These are phyloP conservation scores for Lophotriccus pileatus DNA, from an alignment of 2,797 vertebrate species.

Conservation along the genomic window DNA sequence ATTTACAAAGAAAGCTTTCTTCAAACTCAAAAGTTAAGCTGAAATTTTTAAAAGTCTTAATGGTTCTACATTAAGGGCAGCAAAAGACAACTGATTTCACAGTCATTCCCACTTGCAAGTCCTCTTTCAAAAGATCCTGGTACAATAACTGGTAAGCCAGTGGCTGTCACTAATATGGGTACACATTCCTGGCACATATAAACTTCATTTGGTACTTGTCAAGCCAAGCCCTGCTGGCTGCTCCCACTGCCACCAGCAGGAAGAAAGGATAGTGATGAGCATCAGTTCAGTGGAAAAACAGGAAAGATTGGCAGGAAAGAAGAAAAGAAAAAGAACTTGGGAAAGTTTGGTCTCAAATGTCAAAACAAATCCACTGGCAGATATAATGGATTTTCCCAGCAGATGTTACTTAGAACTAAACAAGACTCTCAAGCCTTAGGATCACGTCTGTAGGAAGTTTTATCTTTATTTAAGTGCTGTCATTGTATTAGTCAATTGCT, in stretches of 20 bases:
- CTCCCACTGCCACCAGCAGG: neutral
- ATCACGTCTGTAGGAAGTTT: neutral
- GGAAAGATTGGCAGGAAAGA: neutral
- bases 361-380: conserved; percentile 20
- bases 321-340: neutral
- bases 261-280: neutral
- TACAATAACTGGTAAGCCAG: neutral
- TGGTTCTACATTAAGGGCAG: conserved; percentile 18
- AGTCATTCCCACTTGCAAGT: conserved; percentile 3
- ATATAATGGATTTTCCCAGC: conserved; percentile 1
- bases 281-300: neutral
- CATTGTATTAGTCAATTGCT: neutral
- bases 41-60: conserved; percentile 64
- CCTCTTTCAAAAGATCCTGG: neutral
- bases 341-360: conserved; percentile 3
- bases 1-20: conserved; percentile 66
- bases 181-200: neutral
- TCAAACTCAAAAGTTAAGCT: conserved; percentile 64
- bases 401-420: neutral
- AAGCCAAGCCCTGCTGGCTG: neutral
- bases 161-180: neutral
- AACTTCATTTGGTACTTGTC: neutral
- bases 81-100: conserved; percentile 55
- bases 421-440: neutral
- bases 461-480: neutral